Percentiles rank a stretch among this genome's conserved stretches.
Conservation (phyloP, 37 sponge, comb jelly and placozoan genomes). For the Hormiphora californensis region DNA sequence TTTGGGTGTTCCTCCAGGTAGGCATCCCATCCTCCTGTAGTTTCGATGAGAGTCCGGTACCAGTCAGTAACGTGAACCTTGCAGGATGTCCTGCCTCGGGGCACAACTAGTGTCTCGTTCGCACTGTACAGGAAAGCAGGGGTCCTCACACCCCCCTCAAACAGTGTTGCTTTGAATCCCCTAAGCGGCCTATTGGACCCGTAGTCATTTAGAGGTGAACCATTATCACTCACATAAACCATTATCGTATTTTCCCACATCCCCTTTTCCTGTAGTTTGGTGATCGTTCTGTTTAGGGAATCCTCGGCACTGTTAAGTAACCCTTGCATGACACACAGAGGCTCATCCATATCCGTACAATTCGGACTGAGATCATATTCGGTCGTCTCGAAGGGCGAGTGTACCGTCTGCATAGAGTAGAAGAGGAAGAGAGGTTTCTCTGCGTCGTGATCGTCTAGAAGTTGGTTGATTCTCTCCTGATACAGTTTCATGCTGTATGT, state of each 20-base stretch:
- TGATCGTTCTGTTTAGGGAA: background rate
- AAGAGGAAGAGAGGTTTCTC: conserved; percentile 58
- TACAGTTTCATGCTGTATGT: too few species aligned
- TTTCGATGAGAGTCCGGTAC: too few species aligned
- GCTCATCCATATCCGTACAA: conserved; percentile 36
- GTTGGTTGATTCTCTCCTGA: background rate
- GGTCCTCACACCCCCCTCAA: too few species aligned
- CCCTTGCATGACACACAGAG: conserved; percentile 50
- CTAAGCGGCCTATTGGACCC: too few species aligned
- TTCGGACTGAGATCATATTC: conserved; percentile 48
- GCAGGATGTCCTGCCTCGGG: too few species aligned
- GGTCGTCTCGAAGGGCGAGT: conserved; percentile 58
- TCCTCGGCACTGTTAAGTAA: conserved; percentile 59
- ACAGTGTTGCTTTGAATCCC: too few species aligned
- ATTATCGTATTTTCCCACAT: conserved; percentile 64
- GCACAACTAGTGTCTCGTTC: too few species aligned
- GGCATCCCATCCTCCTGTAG: too few species aligned
- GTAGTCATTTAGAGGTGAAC: too few species aligned
- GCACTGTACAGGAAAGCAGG: too few species aligned
- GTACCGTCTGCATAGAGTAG: conserved; percentile 35
- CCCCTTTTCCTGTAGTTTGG: conserved; percentile 9
- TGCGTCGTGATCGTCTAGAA: conserved; percentile 54
- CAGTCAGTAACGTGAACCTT: too few species aligned
- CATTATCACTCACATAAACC: conserved; percentile 60
- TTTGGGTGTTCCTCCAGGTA: too few species aligned